Evolutionary conservation across 2,113 vertebrate species (phyloP).

Genomic region (Cyprinodon variegatus): DNA sequence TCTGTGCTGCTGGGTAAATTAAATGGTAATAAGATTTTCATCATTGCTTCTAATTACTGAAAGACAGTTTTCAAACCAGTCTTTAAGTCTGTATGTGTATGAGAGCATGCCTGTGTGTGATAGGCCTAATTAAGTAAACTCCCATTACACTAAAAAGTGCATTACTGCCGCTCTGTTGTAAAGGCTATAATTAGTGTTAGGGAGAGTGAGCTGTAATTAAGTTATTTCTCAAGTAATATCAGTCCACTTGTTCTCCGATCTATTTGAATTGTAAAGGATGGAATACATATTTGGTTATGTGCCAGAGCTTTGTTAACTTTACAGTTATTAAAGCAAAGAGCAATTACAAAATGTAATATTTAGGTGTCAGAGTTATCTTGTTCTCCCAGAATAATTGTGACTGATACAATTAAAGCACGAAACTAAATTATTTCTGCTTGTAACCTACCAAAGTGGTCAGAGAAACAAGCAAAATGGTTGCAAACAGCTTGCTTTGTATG

Average conservation of each 20-base stretch:
- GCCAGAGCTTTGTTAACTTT: slow-evolving; percentile 53
- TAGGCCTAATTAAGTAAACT: slow-evolving; percentile 74
- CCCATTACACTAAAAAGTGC: slow-evolving; percentile 75
- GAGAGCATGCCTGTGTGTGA: slow-evolving; percentile 45
- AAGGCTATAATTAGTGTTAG: slow-evolving; percentile 68
- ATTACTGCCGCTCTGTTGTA: slow-evolving; percentile 75
- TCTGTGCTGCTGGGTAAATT: slow-evolving; percentile 56
- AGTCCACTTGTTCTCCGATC: slow-evolving; percentile 61
- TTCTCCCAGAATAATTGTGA: slow-evolving; percentile 33
- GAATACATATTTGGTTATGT: slow-evolving; percentile 56
- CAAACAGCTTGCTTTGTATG: slow-evolving; percentile 33
- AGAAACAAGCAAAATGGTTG: slow-evolving; percentile 10
- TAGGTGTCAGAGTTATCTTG: slow-evolving; percentile 18
- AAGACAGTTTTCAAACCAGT: slow-evolving; percentile 59
- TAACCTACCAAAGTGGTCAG: neutral
- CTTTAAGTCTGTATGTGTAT: slow-evolving; percentile 29
- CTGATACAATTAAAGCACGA: slow-evolving; percentile 34
- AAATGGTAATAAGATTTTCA: slow-evolving; percentile 72
- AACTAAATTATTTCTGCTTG: slow-evolving; percentile 9
- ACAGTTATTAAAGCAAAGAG: slow-evolving; percentile 50
- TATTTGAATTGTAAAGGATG: slow-evolving; percentile 43
- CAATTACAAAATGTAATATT: slow-evolving; percentile 37
- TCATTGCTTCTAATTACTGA: slow-evolving; percentile 67
- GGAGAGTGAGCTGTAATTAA: slow-evolving; percentile 71
- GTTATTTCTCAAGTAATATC: slow-evolving; percentile 69